These are phyloP conservation scores for Parnassius glacialis DNA, from an alignment of 2,888 invertebrate genomes.

Conservation along the genomic window DNA sequence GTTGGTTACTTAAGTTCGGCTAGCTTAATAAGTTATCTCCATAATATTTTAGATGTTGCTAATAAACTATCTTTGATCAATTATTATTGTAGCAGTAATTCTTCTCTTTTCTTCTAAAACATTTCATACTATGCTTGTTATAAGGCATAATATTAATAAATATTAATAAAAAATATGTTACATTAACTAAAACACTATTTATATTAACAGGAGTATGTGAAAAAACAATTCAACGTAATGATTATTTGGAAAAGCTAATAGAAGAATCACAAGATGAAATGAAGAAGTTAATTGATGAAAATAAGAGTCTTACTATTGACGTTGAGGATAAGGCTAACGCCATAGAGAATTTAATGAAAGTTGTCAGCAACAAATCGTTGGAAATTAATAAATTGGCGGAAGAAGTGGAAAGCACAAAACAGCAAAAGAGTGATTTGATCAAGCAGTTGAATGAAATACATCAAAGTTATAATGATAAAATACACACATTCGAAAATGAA, in stretches of 20 bases:
- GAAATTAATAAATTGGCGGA: constrained; percentile 47
- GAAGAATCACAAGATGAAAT: constrained; percentile 46
- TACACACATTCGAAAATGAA: constrained; percentile 49
- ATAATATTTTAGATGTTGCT: too few species aligned
- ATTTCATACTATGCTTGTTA: too few species aligned
- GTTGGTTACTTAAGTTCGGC: too few species aligned
- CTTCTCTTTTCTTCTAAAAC: too few species aligned
- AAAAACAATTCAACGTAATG: constrained; percentile 49
- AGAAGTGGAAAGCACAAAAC: constrained; percentile 46
- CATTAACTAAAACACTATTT: too few species aligned
- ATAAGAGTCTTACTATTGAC: constrained; percentile 42
- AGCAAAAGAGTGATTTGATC: constrained; percentile 45
- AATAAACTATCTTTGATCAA: too few species aligned
- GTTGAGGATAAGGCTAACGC: constrained; percentile 49
- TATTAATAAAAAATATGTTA: too few species aligned
- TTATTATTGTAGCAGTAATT: too few species aligned
- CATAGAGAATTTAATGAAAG: constrained; percentile 50
- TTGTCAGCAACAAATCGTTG: constrained; percentile 52
- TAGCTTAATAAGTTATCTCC: too few species aligned
- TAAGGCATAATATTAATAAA: too few species aligned
- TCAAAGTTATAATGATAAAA: constrained; percentile 42
- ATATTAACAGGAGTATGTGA: constrained; percentile 54
- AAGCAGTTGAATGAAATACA: constrained; percentile 45
- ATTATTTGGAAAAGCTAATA: constrained; percentile 55
- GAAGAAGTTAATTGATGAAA: constrained; percentile 46